phyloP scores from a whole-genome alignment of 2,797 vertebrate genomes.

The Helostoma temminkii region DNA sequence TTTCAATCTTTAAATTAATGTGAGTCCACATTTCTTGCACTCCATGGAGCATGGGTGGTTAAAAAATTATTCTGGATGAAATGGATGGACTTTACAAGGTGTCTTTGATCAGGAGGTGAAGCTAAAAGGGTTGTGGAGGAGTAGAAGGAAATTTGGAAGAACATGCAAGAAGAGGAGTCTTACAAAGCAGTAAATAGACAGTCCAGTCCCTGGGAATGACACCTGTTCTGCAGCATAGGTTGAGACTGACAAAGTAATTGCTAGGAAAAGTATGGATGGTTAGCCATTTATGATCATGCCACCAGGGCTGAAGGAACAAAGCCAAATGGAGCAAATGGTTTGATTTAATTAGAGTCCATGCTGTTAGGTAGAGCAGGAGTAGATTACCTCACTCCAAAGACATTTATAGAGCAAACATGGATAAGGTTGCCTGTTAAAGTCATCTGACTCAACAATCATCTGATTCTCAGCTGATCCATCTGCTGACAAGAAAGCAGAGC shows the following conservation, averaged over 20 bases:
- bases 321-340: constrained; percentile 22
- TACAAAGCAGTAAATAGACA: constrained; percentile 63
- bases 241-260: constrained; percentile 9
- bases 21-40: constrained; percentile 50
- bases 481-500: constrained; percentile 69
- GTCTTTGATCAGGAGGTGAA: constrained; percentile 79
- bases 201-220: constrained; percentile 16
- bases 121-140: constrained; percentile 59
- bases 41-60: constrained; percentile 51
- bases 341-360: constrained; percentile 31
- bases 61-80: constrained; percentile 60
- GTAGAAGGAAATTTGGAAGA: constrained; percentile 40
- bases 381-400: constrained; percentile 33
- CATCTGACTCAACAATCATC: constrained; percentile 78
- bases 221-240: constrained; percentile 37
- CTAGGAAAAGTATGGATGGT: constrained; percentile 17
- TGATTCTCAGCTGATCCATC: constrained; percentile 79
- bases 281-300: constrained; percentile 12
- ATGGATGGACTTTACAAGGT: constrained; percentile 63
- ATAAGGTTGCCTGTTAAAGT: constrained; percentile 62
- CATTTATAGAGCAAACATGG: constrained; percentile 45
- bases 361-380: constrained; percentile 17
- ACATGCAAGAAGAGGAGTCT: constrained; percentile 47
- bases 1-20: constrained; percentile 64
- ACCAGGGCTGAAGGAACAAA: constrained; percentile 35